phyloP scores from a whole-genome alignment of 2,113 vertebrate genomes.

The Cynocephalus volans region DNA sequence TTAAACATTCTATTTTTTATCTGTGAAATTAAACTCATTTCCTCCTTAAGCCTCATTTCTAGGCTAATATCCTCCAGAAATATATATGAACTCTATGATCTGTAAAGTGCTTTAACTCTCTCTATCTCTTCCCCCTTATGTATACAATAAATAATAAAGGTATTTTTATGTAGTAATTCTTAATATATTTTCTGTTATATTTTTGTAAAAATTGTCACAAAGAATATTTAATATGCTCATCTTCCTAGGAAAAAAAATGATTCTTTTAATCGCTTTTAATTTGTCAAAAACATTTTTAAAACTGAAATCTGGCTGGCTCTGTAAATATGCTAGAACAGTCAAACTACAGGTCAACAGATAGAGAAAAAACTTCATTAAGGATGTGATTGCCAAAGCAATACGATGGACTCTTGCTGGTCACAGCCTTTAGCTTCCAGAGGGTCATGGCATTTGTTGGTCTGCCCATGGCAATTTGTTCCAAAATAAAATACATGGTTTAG shows the following conservation, averaged over 20 bases:
- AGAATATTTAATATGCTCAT: background rate
- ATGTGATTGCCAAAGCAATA: background rate
- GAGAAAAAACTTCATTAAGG: background rate
- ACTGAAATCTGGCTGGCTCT: background rate
- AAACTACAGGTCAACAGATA: background rate
- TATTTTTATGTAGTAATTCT: background rate
- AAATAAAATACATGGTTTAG: background rate
- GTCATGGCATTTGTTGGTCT: background rate
- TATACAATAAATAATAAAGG: background rate
- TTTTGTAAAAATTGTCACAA: background rate
- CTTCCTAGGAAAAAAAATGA: background rate
- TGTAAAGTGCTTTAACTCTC: background rate
- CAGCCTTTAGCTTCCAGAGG: background rate
- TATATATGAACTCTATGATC: background rate
- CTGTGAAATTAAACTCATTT: slow-evolving; percentile 25
- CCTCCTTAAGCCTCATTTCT: slow-evolving; percentile 34
- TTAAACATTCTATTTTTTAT: slow-evolving; percentile 2
- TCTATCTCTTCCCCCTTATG: background rate
- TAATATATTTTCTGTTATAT: background rate
- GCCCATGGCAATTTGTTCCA: background rate
- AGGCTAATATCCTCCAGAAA: slow-evolving; percentile 1
- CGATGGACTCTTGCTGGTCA: accelerated
- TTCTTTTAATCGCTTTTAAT: background rate
- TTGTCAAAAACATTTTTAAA: background rate
- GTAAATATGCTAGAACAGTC: background rate